Evolutionary conservation across 2,113 vertebrate species (phyloP), one percentile per base, ranked within the genome.

Genomic region (Sceloporus undulatus): DNA sequence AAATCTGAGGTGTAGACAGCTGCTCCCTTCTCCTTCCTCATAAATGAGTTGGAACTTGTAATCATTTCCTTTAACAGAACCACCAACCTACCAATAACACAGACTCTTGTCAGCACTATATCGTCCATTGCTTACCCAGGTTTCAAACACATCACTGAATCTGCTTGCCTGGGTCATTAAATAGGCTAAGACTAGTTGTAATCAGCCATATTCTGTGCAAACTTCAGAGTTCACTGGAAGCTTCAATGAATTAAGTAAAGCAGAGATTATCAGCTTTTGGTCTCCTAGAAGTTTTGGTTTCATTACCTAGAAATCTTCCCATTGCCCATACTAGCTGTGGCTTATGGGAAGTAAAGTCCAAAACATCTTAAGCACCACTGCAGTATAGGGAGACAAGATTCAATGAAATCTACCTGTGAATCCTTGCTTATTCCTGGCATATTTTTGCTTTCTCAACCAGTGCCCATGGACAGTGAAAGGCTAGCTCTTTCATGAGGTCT

Each of bases 41-140:
- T 96, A 93, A 27, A 90, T 23, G 4, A 98, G 90, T 83, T 89
- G 91, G 85, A 97, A 96, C 76, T 94, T 91, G 91, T 95, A 97
- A n/a, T 84, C 25, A 13, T 96, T 95, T 1, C 94, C 95, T 13
- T 27, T 10, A 48, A 97, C 96, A 0, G 90, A 91, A 48, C 96
- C 97, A 0, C 97, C 97, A 10, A 97, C 93, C 95, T 96, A 62
- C 38, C 54, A 54, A 54, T 3, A 13, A 87, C 13, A 82, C 14
- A 66, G 34, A 59, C 19, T n/a, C 18, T 10, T 8, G 9, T 87
- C 62, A 87, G 79, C 25, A 65, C 40, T 52, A 13, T 42, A 18
- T 40, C 52, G 34, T 25, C 68, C 59, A 62, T 73, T 62, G 34
- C 8, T 59, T 13, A 75, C 9, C 52, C 52, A 38, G 62, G 11